Percentiles rank a stretch among this genome's conserved stretches.
Conservation (phyloP, 2,888 invertebrate species). For the Gandaritis pyraliata region DNA sequence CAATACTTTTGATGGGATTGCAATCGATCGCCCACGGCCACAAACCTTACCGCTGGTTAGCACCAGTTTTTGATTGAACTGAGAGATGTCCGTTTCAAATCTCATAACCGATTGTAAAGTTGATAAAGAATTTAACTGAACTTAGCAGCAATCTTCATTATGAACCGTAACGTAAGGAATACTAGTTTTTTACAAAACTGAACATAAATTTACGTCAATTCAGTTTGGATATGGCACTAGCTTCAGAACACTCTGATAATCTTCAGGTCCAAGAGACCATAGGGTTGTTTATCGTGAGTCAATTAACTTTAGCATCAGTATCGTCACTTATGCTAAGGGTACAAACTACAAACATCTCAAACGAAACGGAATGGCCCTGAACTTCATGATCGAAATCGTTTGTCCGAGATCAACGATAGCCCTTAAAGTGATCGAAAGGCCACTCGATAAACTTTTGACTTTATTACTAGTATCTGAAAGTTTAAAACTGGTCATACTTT, state of each 20-base stretch:
- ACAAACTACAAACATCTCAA: too few relatives aligned
- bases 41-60: conserved; percentile 28
- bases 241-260: too few relatives aligned
- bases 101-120: neutral
- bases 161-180: too few relatives aligned
- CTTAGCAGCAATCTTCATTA: too few relatives aligned
- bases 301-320: too few relatives aligned
- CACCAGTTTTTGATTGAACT: conserved; percentile 2
- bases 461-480: neutral
- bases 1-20: conserved; percentile 62
- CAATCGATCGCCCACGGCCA: conserved; percentile 60
- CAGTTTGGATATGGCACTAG: too few relatives aligned
- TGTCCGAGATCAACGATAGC: conserved; percentile 51
- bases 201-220: too few relatives aligned
- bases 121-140: too few relatives aligned
- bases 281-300: too few relatives aligned
- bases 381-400: conserved; percentile 56
- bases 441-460: neutral
- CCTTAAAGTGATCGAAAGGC: conserved; percentile 29
- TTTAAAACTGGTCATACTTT: neutral
- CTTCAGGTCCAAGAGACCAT: too few relatives aligned
- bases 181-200: too few relatives aligned
- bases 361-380: conserved; percentile 57
- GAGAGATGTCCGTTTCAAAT: neutral
- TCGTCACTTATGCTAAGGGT: conserved; percentile 35